Evolutionary conservation across 1,140 invertebrate species (phyloP).

Genomic region (Gonioctena quinquepunctata): DNA sequence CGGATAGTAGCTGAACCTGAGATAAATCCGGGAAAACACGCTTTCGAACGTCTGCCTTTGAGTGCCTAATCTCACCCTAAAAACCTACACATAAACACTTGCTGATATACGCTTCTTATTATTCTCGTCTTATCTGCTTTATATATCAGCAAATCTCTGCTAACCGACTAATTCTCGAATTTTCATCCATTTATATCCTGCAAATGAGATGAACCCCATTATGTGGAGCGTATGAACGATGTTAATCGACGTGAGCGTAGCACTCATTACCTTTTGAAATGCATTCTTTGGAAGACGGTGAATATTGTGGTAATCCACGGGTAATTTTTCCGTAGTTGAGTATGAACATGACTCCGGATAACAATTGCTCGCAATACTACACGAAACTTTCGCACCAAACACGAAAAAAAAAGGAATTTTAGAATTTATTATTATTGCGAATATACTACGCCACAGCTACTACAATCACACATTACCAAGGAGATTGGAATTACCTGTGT

Average conservation of each 20-base stretch:
- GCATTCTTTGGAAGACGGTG: background rate
- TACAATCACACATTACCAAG: too few species aligned
- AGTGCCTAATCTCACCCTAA: slow-evolving; percentile 35
- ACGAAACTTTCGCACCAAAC: too few species aligned
- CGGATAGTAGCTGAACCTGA: slow-evolving; percentile 35
- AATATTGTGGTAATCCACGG: too few species aligned
- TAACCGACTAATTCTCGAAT: slow-evolving; percentile 2
- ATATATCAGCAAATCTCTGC: background rate
- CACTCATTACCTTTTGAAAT: background rate
- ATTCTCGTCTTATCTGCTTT: slow-evolving; percentile 10
- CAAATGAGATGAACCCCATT: slow-evolving; percentile 1
- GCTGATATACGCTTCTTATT: slow-evolving; percentile 25
- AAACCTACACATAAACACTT: slow-evolving; percentile 33
- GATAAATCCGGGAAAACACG: slow-evolving; percentile 34
- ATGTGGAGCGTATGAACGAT: background rate
- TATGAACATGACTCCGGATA: too few species aligned
- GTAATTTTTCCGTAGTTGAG: too few species aligned
- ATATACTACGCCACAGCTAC: too few species aligned
- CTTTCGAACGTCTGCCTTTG: slow-evolving; percentile 31
- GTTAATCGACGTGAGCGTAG: background rate
- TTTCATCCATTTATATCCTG: background rate
- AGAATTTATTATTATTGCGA: too few species aligned
- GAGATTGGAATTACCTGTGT: too few species aligned
- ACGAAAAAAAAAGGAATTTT: too few species aligned
- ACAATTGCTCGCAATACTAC: too few species aligned